Conservation (phyloP, 2,888 invertebrate species). For the Harpalus rubripes region DNA sequence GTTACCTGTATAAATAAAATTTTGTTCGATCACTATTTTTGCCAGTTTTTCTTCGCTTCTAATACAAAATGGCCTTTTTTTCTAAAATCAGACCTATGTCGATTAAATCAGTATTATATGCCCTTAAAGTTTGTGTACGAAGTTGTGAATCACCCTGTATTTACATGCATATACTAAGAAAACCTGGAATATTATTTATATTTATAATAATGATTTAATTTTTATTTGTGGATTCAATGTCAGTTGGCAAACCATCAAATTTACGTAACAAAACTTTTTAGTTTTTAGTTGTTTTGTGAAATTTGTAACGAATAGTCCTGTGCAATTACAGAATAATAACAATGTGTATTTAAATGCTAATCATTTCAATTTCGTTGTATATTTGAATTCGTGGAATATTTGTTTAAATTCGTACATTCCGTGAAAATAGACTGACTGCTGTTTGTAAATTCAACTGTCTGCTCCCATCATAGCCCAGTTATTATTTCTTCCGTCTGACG, state of each 20-base stretch:
- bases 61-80: no score
- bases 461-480: slow-evolving; percentile 9
- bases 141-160: no score
- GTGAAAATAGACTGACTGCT: background rate
- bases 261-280: background rate
- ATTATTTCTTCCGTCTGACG: slow-evolving; percentile 36
- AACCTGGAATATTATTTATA: background rate
- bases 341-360: background rate
- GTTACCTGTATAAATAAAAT: no score
- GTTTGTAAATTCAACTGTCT: background rate
- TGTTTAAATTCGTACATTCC: background rate
- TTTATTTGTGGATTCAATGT: background rate
- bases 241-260: background rate
- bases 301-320: background rate
- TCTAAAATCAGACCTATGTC: no score
- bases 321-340: background rate
- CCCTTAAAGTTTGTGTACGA: no score
- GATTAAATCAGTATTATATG: no score
- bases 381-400: background rate
- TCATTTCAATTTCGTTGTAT: background rate
- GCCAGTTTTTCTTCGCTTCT: no score
- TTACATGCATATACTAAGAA: no score
- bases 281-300: background rate
- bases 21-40: no score
- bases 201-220: slow-evolving; percentile 7